Base-by-base conservation (phyloP, 2,797 vertebrate genomes). In the Acipenser ruthenus region DNA sequence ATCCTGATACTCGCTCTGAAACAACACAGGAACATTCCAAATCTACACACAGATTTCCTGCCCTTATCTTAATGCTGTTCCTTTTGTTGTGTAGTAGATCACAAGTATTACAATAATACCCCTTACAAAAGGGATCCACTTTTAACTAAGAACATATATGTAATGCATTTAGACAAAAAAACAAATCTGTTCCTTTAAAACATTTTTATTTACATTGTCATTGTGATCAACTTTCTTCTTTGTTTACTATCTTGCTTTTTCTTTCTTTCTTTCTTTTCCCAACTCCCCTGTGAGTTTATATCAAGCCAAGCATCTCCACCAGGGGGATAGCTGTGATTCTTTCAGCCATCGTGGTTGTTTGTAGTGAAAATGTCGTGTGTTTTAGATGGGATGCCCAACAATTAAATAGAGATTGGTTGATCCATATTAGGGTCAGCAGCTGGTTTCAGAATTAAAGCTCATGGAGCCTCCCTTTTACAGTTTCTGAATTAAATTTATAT, bases 371-470 rank as follows among this genome's bases (percentile, higher is more conserved):
- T 82, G 81, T 77, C 77, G 80, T 83, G 78, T 83, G 79, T 83
- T 88, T 83, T 79, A 78, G 80, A 82, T 81, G 75, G 82, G 78
- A 80, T 68, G 82, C 80, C 83, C 86, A 80, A 84, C 91, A 93
- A 92, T 95, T 94, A 94, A 94, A 93, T 90, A 88, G 90, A 94
- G 88, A 93, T 94, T 95, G 92, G 91, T 89, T 94, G 86, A 84
- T 90, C 88, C 83, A 83, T 89, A 92, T 93, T 92, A 95, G 90
- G 93, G 91, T 94, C 92, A 95, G 90, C 89, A 93, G 90, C 89
- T 93, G 89, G 84, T 84, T 83, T 80, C 69, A 71, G 81, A 85
- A 85, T 84, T 81, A 87, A 88, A 83, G 77, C 79, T 84, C 72
- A 10, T 71, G 60, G 72, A 77, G 78, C 79, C 82, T 78, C 84